Evolutionary conservation across 2,888 invertebrate species (phyloP).

Genomic region (Erebia palarica): DNA sequence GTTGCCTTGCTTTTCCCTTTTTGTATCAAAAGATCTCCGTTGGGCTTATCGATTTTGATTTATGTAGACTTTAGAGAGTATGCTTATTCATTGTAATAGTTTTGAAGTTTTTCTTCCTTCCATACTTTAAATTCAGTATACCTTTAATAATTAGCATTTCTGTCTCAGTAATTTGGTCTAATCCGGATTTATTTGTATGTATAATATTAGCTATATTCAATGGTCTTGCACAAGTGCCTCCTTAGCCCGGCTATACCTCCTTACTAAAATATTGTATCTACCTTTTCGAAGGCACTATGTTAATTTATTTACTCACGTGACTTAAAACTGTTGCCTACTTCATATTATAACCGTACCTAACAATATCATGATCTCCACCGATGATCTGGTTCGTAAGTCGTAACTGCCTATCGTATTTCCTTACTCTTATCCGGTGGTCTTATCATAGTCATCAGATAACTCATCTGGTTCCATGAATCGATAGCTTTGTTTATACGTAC

Average conservation of each 20-base stretch:
- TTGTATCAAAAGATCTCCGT: conserved; percentile 56
- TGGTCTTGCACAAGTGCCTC: too few relatives aligned
- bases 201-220: too few relatives aligned
- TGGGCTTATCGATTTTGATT: conserved; percentile 39
- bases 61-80: conserved; percentile 31
- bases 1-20: conserved; percentile 66
- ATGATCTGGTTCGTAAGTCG: conserved; percentile 27
- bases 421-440: conserved; percentile 17
- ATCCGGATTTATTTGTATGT: too few relatives aligned
- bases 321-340: too few relatives aligned
- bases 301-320: too few relatives aligned
- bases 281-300: too few relatives aligned
- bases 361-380: too few relatives aligned
- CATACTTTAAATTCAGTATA: background rate
- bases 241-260: too few relatives aligned
- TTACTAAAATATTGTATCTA: too few relatives aligned
- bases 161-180: background rate
- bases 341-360: too few relatives aligned
- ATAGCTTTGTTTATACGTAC: conserved; percentile 6
- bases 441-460: background rate
- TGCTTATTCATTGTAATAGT: conserved; percentile 4
- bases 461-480: conserved; percentile 3
- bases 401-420: conserved; percentile 61
- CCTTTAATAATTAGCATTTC: background rate
- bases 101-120: background rate